Conservation (phyloP, 2,888 invertebrate genomes). For the Clunio marinus region DNA sequence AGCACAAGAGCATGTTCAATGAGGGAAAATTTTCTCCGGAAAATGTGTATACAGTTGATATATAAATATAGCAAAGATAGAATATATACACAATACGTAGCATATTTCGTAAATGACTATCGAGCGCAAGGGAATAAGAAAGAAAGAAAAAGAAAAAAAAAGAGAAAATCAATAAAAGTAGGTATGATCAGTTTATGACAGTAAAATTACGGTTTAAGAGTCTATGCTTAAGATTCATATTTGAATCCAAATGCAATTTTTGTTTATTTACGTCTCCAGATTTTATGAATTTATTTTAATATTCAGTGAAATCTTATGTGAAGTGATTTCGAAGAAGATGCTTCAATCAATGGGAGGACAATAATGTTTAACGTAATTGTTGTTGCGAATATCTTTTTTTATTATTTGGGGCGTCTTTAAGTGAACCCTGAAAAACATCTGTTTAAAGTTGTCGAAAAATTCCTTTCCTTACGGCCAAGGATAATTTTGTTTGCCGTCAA, state of each 20-base stretch:
- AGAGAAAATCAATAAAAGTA: conserved; percentile 35
- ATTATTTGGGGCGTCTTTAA: background rate
- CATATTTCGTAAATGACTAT: background rate
- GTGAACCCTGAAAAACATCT: background rate
- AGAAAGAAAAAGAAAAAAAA: background rate
- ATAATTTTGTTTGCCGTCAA: background rate
- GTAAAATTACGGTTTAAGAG: no score
- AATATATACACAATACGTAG: background rate
- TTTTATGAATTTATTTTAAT: background rate
- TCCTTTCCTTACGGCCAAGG: background rate
- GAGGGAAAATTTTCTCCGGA: background rate
- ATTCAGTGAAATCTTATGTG: no score
- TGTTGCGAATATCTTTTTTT: background rate
- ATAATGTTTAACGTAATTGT: background rate
- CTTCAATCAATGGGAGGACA: background rate
- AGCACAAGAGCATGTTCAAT: conserved; percentile 10
- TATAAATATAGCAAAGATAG: background rate
- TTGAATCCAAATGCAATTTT: background rate
- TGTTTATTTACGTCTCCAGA: background rate
- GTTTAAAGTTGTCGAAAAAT: background rate
- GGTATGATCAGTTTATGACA: conserved; percentile 31
- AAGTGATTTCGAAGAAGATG: no score
- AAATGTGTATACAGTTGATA: background rate
- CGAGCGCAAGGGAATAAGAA: background rate
- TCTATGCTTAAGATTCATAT: background rate